phyloP scores from a whole-genome alignment of 2,113 vertebrate genomes.

The Indicator indicator region DNA sequence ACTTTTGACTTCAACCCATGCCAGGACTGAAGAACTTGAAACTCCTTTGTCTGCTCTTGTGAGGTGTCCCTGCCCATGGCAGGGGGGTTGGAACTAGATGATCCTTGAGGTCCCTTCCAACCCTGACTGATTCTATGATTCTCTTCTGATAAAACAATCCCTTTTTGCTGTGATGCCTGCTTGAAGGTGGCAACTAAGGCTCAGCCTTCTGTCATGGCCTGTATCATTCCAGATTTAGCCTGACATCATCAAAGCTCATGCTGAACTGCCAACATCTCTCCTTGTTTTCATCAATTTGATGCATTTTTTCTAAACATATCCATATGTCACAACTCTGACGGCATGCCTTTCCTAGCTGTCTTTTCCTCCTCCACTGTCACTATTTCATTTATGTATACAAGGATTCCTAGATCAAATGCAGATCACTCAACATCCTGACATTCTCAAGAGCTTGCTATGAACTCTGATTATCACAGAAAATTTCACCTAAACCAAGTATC shows the following conservation, averaged over 20 bases:
- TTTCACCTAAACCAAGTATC: slow-evolving; percentile 32
- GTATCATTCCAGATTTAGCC: slow-evolving; percentile 47
- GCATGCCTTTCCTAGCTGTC: slow-evolving; percentile 56
- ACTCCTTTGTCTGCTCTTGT: slow-evolving; percentile 10
- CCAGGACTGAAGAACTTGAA: slow-evolving; percentile 22
- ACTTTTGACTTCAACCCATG: slow-evolving; percentile 54
- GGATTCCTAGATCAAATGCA: slow-evolving; percentile 65
- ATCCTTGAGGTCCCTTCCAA: too few species aligned
- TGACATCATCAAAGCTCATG: slow-evolving; percentile 51
- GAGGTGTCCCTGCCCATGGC: too few species aligned
- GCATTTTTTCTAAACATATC: slow-evolving; percentile 21
- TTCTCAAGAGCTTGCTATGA: slow-evolving; percentile 40
- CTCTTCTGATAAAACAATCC: slow-evolving; percentile 20
- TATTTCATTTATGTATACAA: slow-evolving; percentile 62
- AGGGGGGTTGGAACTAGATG: too few species aligned
- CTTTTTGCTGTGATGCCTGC: slow-evolving; percentile 14
- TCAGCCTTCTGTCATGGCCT: slow-evolving; percentile 49
- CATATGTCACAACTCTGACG: background rate
- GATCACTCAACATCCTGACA: slow-evolving; percentile 68
- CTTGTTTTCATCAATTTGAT: slow-evolving; percentile 55
- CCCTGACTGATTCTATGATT: background rate
- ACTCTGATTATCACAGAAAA: slow-evolving; percentile 39
- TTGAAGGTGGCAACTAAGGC: slow-evolving; percentile 30
- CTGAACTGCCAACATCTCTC: slow-evolving; percentile 41
- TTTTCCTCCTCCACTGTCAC: slow-evolving; percentile 59